Percentiles rank a stretch among this genome's conserved stretches.
phyloP scores from a whole-genome alignment of 2,797 vertebrate genomes.

The Valencia hispanica region DNA sequence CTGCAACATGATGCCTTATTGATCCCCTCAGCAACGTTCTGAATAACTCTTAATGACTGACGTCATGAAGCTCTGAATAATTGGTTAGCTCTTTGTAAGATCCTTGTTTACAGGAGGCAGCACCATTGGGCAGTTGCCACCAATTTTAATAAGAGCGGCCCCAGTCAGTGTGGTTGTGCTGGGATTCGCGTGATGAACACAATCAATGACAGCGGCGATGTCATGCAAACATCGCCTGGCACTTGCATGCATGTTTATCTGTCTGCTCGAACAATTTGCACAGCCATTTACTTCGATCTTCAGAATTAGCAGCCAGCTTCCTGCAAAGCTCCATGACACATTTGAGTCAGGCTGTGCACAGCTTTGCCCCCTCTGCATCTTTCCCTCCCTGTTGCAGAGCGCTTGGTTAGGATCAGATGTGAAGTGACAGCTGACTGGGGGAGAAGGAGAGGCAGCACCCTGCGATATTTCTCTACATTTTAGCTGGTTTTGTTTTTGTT shows the following conservation, averaged over 20 bases:
- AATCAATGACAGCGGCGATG: not conserved
- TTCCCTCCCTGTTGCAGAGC: slow-evolving; percentile 31
- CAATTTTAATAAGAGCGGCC: slow-evolving; percentile 12
- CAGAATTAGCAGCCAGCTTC: slow-evolving; percentile 12
- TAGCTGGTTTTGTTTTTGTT: slow-evolving; percentile 8
- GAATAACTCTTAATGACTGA: slow-evolving; percentile 11
- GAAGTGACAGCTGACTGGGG: slow-evolving; percentile 61
- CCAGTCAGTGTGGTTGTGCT: not conserved
- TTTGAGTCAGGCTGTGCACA: slow-evolving; percentile 22
- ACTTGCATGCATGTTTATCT: not conserved
- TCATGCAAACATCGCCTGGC: not conserved
- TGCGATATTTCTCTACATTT: slow-evolving; percentile 10
- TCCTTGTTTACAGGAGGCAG: not conserved
- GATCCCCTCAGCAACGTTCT: slow-evolving; percentile 22
- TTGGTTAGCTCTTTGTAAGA: slow-evolving; percentile 7
- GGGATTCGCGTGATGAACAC: not conserved
- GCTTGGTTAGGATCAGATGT: slow-evolving; percentile 44
- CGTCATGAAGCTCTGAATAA: slow-evolving; percentile 4
- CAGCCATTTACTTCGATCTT: not conserved
- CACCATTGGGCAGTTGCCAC: slow-evolving; percentile 18
- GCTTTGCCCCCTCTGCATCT: slow-evolving; percentile 21
- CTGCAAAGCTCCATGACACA: slow-evolving; percentile 21
- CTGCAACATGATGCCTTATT: slow-evolving; percentile 38
- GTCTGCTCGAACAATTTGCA: not conserved
- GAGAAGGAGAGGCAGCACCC: slow-evolving; percentile 36